These are phyloP conservation scores for Netelia melanura DNA, from an alignment of 2,888 invertebrate genomes.

Conservation along the genomic window DNA sequence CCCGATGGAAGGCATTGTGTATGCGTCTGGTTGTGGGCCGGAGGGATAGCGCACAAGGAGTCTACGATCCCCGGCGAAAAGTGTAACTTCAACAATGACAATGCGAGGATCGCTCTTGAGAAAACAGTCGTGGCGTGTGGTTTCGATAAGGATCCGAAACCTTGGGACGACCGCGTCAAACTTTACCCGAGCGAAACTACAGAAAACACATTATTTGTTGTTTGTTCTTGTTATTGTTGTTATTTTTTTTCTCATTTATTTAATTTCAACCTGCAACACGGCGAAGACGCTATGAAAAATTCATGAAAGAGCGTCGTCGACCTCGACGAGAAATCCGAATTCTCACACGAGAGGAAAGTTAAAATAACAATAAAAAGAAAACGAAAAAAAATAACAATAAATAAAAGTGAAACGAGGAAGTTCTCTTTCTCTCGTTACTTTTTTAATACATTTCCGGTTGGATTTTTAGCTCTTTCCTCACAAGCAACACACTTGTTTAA, in stretches of 20 bases:
- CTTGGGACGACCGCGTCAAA: conserved; percentile 29
- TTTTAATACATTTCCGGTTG: background rate
- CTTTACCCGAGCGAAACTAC: conserved; percentile 15
- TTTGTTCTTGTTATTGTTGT: too few species aligned
- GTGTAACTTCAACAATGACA: conserved; percentile 63
- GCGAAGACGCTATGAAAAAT: background rate
- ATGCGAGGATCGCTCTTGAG: conserved; percentile 69
- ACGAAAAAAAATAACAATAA: background rate
- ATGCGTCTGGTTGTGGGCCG: background rate
- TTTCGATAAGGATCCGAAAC: conserved; percentile 60
- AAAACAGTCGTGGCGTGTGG: conserved; percentile 56
- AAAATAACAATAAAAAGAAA: background rate
- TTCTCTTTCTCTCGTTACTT: too few species aligned
- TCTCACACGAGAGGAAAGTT: background rate
- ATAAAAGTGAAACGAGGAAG: background rate
- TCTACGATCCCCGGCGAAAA: conserved; percentile 42
- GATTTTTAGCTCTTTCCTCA: background rate
- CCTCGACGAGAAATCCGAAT: background rate
- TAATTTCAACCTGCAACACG: background rate
- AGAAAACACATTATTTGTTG: conserved; percentile 8
- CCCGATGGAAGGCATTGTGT: conserved; percentile 38
- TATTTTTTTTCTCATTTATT: background rate
- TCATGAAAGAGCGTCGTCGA: background rate
- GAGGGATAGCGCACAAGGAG: conserved; percentile 13
- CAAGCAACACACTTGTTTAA: too few species aligned